These are phyloP conservation scores for Poeciliopsis infans DNA, from an alignment of 2,797 vertebrate genomes.

Conservation along the genomic window DNA sequence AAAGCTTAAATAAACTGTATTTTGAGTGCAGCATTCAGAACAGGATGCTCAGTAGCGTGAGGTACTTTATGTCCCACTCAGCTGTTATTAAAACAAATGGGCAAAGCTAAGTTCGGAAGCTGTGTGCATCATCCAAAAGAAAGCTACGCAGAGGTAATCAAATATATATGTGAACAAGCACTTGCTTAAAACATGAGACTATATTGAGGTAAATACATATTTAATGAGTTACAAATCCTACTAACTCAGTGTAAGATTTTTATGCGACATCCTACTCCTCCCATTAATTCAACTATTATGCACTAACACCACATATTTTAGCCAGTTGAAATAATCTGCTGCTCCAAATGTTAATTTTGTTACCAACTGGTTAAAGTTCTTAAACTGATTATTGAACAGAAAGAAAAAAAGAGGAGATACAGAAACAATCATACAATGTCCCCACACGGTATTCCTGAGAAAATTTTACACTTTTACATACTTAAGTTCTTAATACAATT, in stretches of 20 bases:
- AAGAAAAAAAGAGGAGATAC: background rate
- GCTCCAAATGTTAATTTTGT: background rate
- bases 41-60: background rate
- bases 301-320: background rate
- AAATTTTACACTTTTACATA: background rate
- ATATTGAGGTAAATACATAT: background rate
- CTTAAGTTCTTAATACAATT: no score
- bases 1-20: background rate
- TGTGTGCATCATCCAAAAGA: background rate
- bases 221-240: background rate
- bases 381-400: background rate
- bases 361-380: background rate
- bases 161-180: background rate
- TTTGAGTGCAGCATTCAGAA: background rate
- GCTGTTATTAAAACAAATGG: background rate
- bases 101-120: background rate
- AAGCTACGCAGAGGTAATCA: background rate
- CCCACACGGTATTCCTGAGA: background rate
- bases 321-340: background rate
- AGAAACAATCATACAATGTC: background rate
- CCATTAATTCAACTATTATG: background rate
- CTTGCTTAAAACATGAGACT: background rate
- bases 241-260: background rate
- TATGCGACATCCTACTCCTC: background rate
- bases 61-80: background rate